Conservation (phyloP, 1,140 invertebrate genomes). For the Telenomus remus region DNA sequence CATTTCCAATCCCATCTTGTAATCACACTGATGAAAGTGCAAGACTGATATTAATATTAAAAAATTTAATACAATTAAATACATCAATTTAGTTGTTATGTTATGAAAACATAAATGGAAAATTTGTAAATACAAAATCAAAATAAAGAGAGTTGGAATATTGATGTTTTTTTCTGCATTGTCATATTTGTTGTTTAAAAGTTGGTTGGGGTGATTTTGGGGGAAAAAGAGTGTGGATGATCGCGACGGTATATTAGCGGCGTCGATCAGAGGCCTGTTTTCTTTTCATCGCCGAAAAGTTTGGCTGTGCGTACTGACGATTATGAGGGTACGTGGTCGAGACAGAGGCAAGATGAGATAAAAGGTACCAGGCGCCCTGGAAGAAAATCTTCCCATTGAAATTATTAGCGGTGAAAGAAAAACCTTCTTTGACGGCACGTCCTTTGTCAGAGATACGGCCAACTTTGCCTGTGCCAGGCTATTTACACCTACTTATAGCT, state of each 20-base stretch:
- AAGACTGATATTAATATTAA: too few relatives aligned
- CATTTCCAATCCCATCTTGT: too few relatives aligned
- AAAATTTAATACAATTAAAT: too few relatives aligned
- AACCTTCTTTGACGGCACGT: slow-evolving; percentile 66
- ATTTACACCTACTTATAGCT: slow-evolving; percentile 70
- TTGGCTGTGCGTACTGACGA: slow-evolving; percentile 34
- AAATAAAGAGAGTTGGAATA: too few relatives aligned
- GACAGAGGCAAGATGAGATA: slow-evolving; percentile 44
- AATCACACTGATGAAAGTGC: too few relatives aligned
- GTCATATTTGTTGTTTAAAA: slow-evolving; percentile 5
- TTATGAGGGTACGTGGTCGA: slow-evolving; percentile 45
- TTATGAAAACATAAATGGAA: too few relatives aligned
- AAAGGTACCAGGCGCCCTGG: slow-evolving; percentile 58
- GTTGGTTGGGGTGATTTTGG: slow-evolving; percentile 59
- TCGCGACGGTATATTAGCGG: slow-evolving; percentile 62
- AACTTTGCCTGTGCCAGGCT: slow-evolving; percentile 56
- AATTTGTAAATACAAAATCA: too few relatives aligned
- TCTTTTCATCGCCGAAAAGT: slow-evolving; percentile 58
- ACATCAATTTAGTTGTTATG: too few relatives aligned
- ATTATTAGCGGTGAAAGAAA: slow-evolving; percentile 70
- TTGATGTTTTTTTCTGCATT: too few relatives aligned
- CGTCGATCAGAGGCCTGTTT: slow-evolving; percentile 69
- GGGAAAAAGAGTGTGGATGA: slow-evolving; percentile 64
- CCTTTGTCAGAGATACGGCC: slow-evolving; percentile 63
- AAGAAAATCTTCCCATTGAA: slow-evolving; percentile 74